Conservation (phyloP, 2,797 vertebrate genomes). For the Liasis olivaceus region DNA sequence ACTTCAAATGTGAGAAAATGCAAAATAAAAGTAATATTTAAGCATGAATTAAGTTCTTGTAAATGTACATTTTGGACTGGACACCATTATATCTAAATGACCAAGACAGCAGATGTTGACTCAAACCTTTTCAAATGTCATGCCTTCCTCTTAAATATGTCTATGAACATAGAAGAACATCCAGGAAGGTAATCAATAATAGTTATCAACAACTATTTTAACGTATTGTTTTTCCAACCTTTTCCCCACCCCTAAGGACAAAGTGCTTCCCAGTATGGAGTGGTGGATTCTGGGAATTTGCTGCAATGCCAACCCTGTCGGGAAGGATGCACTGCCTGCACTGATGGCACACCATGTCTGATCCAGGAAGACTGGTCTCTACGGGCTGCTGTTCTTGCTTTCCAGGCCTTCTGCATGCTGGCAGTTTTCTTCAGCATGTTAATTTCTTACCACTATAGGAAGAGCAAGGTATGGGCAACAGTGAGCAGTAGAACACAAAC, state of each 20-base stretch:
- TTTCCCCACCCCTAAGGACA: slow-evolving; percentile 55
- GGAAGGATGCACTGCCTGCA: slow-evolving; percentile 83
- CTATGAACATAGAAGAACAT: not conserved
- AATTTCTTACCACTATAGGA: slow-evolving; percentile 82
- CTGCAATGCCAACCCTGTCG: slow-evolving; percentile 85
- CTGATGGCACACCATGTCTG: slow-evolving; percentile 83
- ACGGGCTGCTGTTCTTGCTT: slow-evolving; percentile 77
- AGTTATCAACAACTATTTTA: not conserved
- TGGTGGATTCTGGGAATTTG: slow-evolving; percentile 46
- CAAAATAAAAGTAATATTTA: not conserved
- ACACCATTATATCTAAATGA: not conserved
- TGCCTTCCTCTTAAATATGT: not conserved
- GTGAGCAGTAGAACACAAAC: not conserved
- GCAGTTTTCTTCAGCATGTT: slow-evolving; percentile 92
- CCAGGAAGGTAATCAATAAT: not conserved
- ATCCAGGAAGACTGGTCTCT: slow-evolving; percentile 82
- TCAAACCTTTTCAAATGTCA: not conserved
- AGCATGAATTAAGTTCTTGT: not conserved
- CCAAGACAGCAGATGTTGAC: not conserved
- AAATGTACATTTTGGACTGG: not conserved
- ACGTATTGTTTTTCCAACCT: not conserved
- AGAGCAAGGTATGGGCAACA: slow-evolving; percentile 77
- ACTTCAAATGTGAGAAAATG: not conserved
- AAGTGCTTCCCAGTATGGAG: not conserved
- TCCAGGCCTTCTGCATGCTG: slow-evolving; percentile 89